Base-by-base conservation (phyloP, 2,888 invertebrate genomes). In the Villa cingulata region DNA sequence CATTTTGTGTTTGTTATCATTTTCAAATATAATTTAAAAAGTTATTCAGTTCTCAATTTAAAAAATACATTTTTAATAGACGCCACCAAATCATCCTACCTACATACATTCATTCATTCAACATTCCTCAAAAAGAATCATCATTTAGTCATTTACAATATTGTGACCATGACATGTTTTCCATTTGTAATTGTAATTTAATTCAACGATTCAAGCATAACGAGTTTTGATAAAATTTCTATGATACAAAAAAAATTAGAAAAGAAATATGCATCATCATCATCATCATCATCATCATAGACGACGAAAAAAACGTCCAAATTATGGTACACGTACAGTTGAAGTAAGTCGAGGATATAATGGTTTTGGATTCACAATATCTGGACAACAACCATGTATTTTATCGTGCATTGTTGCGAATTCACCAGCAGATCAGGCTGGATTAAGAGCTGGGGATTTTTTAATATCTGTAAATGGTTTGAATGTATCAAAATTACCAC, bases 281-380 rank as follows among this genome's bases (percentile, higher is more conserved):
- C 29, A 32, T 32, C 29, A 32, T 2, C 62, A 59, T 48, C 62
- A 62, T 5, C 66, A 66, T 14, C 68, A 73, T 39, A 70, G 77
- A 39, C 69, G 79, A 46, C 69, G 78, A 19, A 80, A 80, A 61
- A 78, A 78, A 63, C 72, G 78, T n/a, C 74, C 76, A 18, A 75
- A 75, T 55, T 77, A 76, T 61, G 77, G 77, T 10, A 67, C 66
- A 10, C 65, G 69, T 17, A 63, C 65, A 0, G 86, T 94, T 46
- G 88, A 94, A 60, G 82, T 95, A 38, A 76, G 80, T 10, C 75
- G 94, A 53, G 91, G 94, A 4, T 76, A 80, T 51, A 86, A 86
- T 59, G 95, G 95, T 10, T 96, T 91, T 65, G 95, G 96, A n/a
- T 96, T 96, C 64, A 96, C 95, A 19, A 94, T 96, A 62, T 92